phyloP scores from a whole-genome alignment of 2,797 vertebrate genomes.

The Knipowitschia caucasica region DNA sequence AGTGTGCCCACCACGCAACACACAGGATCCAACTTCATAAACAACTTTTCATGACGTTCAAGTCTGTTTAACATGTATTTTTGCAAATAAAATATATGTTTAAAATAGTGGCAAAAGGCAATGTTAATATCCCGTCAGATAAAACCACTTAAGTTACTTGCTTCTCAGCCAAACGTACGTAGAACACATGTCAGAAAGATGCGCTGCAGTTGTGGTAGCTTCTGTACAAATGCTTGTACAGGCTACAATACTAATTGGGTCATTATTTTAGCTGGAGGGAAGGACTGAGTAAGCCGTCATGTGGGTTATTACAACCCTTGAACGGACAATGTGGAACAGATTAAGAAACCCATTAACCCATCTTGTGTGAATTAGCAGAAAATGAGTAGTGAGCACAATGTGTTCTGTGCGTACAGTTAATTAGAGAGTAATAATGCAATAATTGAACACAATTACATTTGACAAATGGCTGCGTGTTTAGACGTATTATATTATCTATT shows the following conservation, averaged over 20 bases:
- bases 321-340: constrained; percentile 53
- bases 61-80: constrained; percentile 26
- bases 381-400: constrained; percentile 46
- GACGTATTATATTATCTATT: constrained; percentile 54
- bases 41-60: constrained; percentile 48
- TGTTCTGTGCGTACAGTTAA: constrained; percentile 57
- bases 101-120: not conserved
- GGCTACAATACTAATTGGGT: constrained; percentile 4
- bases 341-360: constrained; percentile 55
- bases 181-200: not conserved
- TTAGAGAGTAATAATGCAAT: constrained; percentile 52
- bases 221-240: constrained; percentile 2
- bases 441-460: constrained; percentile 49
- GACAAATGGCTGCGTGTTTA: constrained; percentile 60
- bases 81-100: not conserved
- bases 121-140: not conserved
- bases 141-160: not conserved
- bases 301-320: constrained; percentile 29
- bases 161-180: not conserved
- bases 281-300: constrained; percentile 20
- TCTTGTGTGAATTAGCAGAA: constrained; percentile 52
- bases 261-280: not conserved
- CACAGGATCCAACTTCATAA: constrained; percentile 46
- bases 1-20: constrained; percentile 59
- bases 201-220: not conserved